A percentile compares a stretch with the other conserved stretches of the same genome.
These are phyloP conservation scores for Mirza zaza DNA, from an alignment of 2,113 vertebrate genomes.

Conservation along the genomic window DNA sequence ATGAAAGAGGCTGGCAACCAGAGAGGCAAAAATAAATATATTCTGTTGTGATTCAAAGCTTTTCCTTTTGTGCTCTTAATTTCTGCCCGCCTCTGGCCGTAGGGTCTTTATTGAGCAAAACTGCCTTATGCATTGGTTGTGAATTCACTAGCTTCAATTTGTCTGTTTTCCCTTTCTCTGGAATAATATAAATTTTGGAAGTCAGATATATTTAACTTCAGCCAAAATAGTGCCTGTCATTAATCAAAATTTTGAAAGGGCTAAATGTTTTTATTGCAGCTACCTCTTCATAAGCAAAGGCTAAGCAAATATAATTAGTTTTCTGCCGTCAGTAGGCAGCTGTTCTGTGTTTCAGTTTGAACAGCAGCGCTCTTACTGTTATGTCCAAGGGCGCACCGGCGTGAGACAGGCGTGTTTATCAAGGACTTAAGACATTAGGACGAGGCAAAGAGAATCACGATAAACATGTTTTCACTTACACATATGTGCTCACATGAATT, in stretches of 20 bases:
- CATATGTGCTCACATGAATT: accelerated
- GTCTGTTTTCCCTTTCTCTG: neutral
- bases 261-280: neutral
- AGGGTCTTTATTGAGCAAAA: neutral
- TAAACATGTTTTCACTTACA: accelerated
- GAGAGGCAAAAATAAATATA: neutral
- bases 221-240: neutral
- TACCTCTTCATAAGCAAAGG: neutral
- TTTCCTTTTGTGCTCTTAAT: neutral
- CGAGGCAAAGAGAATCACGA: accelerated
- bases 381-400: accelerated
- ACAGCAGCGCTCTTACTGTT: accelerated
- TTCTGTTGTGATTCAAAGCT: neutral
- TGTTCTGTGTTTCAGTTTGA: accelerated
- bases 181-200: neutral
- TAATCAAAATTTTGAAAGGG: neutral
- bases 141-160: accelerated
- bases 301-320: neutral
- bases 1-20: neutral
- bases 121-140: neutral
- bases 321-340: accelerated
- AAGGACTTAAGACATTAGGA: neutral
- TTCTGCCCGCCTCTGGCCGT: neutral
- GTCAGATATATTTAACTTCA: neutral
- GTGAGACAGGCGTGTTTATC: neutral